These are phyloP conservation scores for Solea senegalensis DNA, from an alignment of 2,113 vertebrate species.

Conservation along the genomic window DNA sequence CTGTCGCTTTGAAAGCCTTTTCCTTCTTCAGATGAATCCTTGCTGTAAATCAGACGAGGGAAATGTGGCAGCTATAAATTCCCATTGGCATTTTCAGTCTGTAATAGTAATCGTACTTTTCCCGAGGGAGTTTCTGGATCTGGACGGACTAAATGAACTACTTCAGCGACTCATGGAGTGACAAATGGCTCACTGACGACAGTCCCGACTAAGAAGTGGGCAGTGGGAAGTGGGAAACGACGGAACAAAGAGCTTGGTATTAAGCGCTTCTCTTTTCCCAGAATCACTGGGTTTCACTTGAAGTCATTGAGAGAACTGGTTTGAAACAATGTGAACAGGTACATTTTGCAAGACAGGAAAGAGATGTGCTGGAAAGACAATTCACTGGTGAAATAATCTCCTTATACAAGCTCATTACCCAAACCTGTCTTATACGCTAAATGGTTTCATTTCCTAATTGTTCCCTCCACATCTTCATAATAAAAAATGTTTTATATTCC, in stretches of 20 bases:
- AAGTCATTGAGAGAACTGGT: conserved; percentile 1
- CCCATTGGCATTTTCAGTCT: conserved; percentile 30
- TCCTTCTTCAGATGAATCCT: conserved; percentile 17
- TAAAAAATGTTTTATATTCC: not conserved
- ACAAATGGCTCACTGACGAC: not conserved
- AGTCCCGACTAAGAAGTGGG: not conserved
- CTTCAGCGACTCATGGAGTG: not conserved
- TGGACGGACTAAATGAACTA: conserved; percentile 1
- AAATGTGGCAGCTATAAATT: conserved; percentile 27
- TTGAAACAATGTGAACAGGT: not conserved
- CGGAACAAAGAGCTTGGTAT: too few relatives aligned
- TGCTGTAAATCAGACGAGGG: conserved; percentile 28
- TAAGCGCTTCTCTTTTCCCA: not conserved
- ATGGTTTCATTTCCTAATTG: not conserved
- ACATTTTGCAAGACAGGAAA: not conserved
- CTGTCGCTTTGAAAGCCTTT: conserved; percentile 13
- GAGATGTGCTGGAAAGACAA: conserved; percentile 3
- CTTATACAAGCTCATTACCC: not conserved
- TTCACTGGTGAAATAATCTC: not conserved
- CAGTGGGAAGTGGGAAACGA: conserved; percentile 3
- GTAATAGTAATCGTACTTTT: conserved; percentile 36
- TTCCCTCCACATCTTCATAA: not conserved
- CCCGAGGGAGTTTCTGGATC: conserved; percentile 8
- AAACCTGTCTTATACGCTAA: not conserved
- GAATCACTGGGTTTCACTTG: conserved; percentile 8